These are phyloP conservation scores for Cepaea hortensis DNA, from an alignment of 2,888 invertebrate species.

Conservation along the genomic window DNA sequence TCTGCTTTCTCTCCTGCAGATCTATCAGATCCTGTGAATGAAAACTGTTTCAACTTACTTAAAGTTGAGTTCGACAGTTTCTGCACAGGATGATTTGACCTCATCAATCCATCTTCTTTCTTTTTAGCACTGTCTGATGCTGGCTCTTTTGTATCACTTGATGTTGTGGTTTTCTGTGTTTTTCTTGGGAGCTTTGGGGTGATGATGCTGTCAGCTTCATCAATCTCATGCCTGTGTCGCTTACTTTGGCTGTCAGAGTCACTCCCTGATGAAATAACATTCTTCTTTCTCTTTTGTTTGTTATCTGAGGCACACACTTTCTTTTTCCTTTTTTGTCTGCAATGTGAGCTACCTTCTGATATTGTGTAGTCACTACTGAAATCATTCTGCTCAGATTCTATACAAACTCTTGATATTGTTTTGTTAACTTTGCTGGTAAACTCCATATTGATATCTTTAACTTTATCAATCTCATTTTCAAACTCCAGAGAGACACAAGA, in stretches of 20 bases:
- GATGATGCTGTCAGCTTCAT: background rate
- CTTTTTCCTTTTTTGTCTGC: too few species aligned
- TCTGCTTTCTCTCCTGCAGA: background rate
- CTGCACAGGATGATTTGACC: background rate
- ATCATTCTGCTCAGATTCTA: too few species aligned
- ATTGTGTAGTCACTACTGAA: too few species aligned
- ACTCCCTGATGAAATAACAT: background rate
- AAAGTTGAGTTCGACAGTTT: slow-evolving; percentile 43
- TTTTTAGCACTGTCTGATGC: background rate
- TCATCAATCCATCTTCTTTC: background rate
- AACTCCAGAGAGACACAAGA: background rate
- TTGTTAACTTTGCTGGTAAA: too few species aligned
- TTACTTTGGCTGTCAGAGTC: background rate
- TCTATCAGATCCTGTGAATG: slow-evolving; percentile 33
- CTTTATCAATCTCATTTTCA: background rate
- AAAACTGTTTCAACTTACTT: slow-evolving; percentile 51
- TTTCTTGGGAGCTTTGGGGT: background rate
- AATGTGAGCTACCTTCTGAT: too few species aligned
- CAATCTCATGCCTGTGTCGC: too few species aligned
- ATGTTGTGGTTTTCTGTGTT: background rate
- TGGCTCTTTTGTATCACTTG: too few species aligned
- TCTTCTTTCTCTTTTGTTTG: slow-evolving; percentile 10
- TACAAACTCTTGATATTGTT: too few species aligned
- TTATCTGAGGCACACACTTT: too few species aligned
- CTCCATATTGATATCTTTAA: too few species aligned